These are phyloP conservation scores for Platygyra sinensis DNA, from an alignment of 64 coral and sea anemone species.

Conservation along the genomic window DNA sequence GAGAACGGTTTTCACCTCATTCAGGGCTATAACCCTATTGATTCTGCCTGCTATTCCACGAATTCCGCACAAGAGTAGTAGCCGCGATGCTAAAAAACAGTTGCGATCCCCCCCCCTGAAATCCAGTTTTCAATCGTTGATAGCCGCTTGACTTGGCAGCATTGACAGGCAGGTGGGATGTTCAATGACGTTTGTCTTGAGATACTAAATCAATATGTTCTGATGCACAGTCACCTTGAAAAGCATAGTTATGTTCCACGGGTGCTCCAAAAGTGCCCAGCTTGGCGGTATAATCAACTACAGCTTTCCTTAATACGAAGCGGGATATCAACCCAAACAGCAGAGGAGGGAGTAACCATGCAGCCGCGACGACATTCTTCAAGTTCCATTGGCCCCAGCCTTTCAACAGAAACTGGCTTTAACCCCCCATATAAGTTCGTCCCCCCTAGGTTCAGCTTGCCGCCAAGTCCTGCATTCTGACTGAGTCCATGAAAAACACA, in stretches of 20 bases:
- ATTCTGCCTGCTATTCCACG: too few species aligned
- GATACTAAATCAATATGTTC: constrained; percentile 7
- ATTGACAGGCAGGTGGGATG: background rate
- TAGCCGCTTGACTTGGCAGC: constrained; percentile 22
- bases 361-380: constrained; percentile 2
- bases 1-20: background rate
- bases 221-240: constrained; percentile 10
- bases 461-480: background rate
- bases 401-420: constrained; percentile 27
- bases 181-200: background rate
- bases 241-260: background rate
- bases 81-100: background rate
- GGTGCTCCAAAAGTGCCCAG: background rate
- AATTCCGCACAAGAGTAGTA: background rate
- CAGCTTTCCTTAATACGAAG: background rate
- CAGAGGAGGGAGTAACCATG: too few species aligned
- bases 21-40: too few species aligned
- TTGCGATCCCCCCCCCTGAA: background rate
- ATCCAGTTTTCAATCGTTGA: background rate
- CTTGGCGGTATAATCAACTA: background rate
- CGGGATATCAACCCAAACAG: background rate
- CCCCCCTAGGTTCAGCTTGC: background rate
- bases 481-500: background rate
- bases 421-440: background rate
- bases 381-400: background rate